Percentiles rank a stretch among this genome's conserved stretches.
Evolutionary conservation across 2,888 invertebrate species (phyloP).

Genomic region (Pollenia angustigena): DNA sequence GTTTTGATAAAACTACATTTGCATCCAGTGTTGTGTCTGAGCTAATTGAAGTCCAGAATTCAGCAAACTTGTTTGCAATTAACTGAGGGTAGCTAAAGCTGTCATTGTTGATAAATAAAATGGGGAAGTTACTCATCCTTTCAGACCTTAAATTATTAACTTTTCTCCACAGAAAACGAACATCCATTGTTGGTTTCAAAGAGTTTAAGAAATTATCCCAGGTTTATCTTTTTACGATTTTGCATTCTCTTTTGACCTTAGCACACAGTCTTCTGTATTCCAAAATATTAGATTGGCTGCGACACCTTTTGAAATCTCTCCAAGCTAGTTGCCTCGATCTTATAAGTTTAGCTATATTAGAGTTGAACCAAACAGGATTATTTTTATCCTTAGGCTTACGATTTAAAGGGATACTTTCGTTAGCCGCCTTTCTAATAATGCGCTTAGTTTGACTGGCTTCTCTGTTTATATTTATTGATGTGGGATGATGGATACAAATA

Average conservation of each 20-base stretch:
- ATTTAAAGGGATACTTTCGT: too few species aligned
- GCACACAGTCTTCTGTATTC: conserved; percentile 12
- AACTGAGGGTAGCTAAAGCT: not conserved
- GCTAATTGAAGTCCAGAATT: conserved; percentile 15
- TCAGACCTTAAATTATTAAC: conserved; percentile 18
- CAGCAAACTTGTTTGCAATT: not conserved
- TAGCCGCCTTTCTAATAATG: too few species aligned
- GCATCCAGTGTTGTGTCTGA: too few species aligned
- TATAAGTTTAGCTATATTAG: too few species aligned
- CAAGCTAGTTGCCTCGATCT: too few species aligned
- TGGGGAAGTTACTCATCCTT: conserved; percentile 4
- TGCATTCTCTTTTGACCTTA: conserved; percentile 2
- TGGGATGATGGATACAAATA: too few species aligned
- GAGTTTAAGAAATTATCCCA: conserved; percentile 43
- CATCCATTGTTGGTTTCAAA: conserved; percentile 36
- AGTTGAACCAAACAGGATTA: too few species aligned
- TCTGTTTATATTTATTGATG: too few species aligned
- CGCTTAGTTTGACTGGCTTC: too few species aligned
- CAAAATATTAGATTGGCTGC: not conserved
- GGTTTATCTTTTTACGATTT: not conserved
- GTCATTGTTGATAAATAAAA: too few species aligned
- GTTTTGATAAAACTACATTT: not conserved
- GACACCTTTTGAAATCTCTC: too few species aligned
- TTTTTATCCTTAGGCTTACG: too few species aligned
- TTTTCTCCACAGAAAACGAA: conserved; percentile 35